A percentile compares a stretch with the other conserved stretches of the same genome.
phyloP scores from a whole-genome alignment of 2,797 vertebrate genomes.

The Xerus rutilus region DNA sequence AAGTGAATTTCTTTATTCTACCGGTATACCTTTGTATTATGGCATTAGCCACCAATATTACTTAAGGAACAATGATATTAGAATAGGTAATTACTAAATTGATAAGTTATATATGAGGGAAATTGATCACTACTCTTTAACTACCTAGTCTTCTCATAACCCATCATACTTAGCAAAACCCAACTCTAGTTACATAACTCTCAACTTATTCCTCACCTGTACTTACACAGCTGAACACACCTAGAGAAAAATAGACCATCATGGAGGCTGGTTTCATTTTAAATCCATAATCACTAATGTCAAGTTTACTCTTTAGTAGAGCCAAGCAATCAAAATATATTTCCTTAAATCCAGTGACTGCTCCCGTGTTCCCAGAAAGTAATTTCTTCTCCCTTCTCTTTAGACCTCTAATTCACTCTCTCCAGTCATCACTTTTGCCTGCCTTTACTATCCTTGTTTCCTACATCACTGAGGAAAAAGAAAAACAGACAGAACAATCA shows the following conservation, averaged over 20 bases:
- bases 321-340: background rate
- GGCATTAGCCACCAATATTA: background rate
- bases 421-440: background rate
- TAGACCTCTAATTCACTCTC: background rate
- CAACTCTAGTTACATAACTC: background rate
- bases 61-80: conserved; percentile 38
- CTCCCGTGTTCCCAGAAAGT: background rate
- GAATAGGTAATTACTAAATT: background rate
- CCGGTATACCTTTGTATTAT: background rate
- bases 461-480: background rate
- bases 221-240: background rate
- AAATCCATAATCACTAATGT: conserved; percentile 17
- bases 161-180: background rate
- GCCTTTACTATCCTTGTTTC: background rate
- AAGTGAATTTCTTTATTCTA: conserved; percentile 62
- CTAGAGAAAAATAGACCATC: background rate
- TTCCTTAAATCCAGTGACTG: conserved; percentile 18
- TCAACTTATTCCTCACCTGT: background rate
- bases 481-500: background rate
- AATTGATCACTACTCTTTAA: background rate
- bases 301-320: background rate
- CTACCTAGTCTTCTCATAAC: background rate
- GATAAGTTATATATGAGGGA: background rate
- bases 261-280: background rate
- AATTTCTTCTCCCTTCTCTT: background rate